Evolutionary conservation across 2,797 vertebrate species (phyloP).

Genomic region (Lerista edwardsae): DNA sequence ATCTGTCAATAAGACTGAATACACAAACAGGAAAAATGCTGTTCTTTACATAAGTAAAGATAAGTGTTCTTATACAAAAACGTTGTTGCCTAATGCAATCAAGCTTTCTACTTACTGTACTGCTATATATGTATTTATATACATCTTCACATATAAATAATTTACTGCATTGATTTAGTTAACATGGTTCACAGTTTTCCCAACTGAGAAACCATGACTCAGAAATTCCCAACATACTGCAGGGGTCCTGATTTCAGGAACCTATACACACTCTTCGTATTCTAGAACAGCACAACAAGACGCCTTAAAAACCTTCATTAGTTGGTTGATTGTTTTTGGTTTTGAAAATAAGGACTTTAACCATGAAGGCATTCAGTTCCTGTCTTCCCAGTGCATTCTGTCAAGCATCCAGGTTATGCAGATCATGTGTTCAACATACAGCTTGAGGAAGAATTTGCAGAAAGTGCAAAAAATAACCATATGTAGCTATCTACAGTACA

Average conservation of each 20-base stretch:
- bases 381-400: slow-evolving; percentile 18
- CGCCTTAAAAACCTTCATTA: slow-evolving; percentile 31
- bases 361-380: slow-evolving; percentile 53
- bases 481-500: neutral
- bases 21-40: slow-evolving; percentile 75
- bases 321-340: too few species aligned
- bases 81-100: slow-evolving; percentile 63
- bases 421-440: slow-evolving; percentile 17
- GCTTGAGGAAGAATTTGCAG: slow-evolving; percentile 11
- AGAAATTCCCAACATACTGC: slow-evolving; percentile 53
- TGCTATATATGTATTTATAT: slow-evolving; percentile 64
- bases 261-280: neutral
- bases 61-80: slow-evolving; percentile 80
- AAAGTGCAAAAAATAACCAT: neutral
- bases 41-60: slow-evolving; percentile 82
- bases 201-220: slow-evolving; percentile 64
- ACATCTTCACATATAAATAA: slow-evolving; percentile 70
- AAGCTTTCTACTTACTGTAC: slow-evolving; percentile 65
- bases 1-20: slow-evolving; percentile 75
- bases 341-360: slow-evolving; percentile 32
- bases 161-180: slow-evolving; percentile 68
- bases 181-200: slow-evolving; percentile 53
- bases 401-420: slow-evolving; percentile 23
- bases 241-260: slow-evolving; percentile 47
- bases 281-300: slow-evolving; percentile 47